These are phyloP conservation scores for Novumbra hubbsi DNA, from an alignment of 2,797 vertebrate species.

Conservation along the genomic window DNA sequence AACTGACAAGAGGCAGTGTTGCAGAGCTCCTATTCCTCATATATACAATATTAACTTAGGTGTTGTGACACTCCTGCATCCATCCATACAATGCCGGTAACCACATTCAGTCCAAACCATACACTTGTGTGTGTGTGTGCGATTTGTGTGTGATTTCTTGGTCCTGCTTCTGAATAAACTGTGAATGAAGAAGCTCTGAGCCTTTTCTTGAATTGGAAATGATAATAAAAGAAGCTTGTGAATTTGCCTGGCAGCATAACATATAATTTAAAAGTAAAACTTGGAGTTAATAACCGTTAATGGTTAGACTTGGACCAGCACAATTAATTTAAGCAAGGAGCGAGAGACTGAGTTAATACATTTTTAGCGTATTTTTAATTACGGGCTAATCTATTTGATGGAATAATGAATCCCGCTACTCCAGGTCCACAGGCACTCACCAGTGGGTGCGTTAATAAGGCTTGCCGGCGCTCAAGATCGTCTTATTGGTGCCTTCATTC, in stretches of 20 bases:
- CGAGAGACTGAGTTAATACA: constrained; percentile 61
- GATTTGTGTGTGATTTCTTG: constrained; percentile 7
- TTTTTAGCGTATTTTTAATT: constrained; percentile 70
- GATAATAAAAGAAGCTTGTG: constrained; percentile 17
- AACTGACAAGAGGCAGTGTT: background rate
- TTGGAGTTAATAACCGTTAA: constrained; percentile 49
- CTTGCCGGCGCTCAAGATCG: constrained; percentile 47
- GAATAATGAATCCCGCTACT: constrained; percentile 52
- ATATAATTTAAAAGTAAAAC: constrained; percentile 39
- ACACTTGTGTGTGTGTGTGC: background rate
- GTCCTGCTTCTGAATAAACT: constrained; percentile 23
- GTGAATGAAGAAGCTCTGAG: constrained; percentile 11
- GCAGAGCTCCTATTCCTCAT: too few relatives aligned
- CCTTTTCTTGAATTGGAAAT: background rate
- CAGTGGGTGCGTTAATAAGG: constrained; percentile 50
- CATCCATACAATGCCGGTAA: too few relatives aligned
- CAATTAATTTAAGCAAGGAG: constrained; percentile 61
- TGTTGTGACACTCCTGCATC: too few relatives aligned
- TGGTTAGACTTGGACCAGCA: constrained; percentile 34
- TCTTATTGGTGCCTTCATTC: constrained; percentile 56
- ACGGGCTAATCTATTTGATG: constrained; percentile 59
- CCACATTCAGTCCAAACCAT: too few relatives aligned
- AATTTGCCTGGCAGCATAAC: constrained; percentile 20
- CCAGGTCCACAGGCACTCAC: constrained; percentile 38
- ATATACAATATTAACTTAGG: too few relatives aligned